Percentiles rank a stretch among this genome's conserved stretches.
Conservation (phyloP, 1,140 invertebrate species). For the Teleopsis dalmanni region DNA sequence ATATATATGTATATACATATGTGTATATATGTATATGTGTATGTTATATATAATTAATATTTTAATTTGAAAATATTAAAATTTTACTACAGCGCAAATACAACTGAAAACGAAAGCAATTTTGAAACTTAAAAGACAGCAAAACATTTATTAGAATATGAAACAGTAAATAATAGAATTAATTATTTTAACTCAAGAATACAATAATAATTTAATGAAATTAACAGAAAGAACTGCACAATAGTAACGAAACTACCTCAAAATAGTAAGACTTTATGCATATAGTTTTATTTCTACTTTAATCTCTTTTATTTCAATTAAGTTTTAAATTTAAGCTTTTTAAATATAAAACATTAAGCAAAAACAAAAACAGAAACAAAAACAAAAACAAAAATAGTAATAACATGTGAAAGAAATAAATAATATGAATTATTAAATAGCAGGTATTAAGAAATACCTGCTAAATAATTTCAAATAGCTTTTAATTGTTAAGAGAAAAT, state of each 20-base stretch:
- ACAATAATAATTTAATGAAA: too few species aligned
- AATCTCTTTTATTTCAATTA: neutral
- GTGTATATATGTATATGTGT: neutral
- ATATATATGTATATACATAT: neutral
- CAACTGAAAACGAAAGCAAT: neutral
- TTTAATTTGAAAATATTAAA: neutral
- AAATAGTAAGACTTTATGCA: conserved; percentile 30
- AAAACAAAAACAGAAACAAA: too few species aligned
- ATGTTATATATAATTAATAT: neutral
- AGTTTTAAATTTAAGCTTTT: too few species aligned
- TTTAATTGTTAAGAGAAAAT: too few species aligned
- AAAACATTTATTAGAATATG: conserved; percentile 1
- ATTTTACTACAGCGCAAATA: neutral
- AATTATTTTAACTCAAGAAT: conserved; percentile 19
- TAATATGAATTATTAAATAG: too few species aligned
- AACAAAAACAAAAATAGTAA: too few species aligned
- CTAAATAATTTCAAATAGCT: too few species aligned
- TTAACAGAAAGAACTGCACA: conserved; percentile 18
- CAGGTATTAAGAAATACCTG: too few species aligned
- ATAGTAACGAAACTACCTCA: conserved; percentile 45
- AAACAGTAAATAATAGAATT: neutral
- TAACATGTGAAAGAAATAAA: too few species aligned
- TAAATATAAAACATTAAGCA: too few species aligned
- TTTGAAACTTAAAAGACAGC: neutral
- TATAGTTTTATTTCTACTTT: too few species aligned